These are phyloP conservation scores for Drosophila paramelanica DNA, from an alignment of 2,888 invertebrate species.

Conservation along the genomic window DNA sequence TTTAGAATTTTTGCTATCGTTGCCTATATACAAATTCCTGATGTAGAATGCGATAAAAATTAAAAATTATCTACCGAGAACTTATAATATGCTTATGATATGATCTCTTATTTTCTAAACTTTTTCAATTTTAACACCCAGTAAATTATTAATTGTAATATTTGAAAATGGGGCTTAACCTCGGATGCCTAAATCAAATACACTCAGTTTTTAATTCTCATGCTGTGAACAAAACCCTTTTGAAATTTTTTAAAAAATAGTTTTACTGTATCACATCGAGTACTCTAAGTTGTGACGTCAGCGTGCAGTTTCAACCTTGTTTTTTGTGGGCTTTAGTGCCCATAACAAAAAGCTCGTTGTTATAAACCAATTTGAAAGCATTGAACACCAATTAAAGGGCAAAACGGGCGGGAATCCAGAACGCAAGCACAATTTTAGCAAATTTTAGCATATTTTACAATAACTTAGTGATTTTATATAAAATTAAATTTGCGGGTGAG, in stretches of 20 bases:
- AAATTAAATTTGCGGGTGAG: constrained; percentile 10
- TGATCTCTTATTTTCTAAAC: no score
- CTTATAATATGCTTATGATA: no score
- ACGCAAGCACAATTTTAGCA: not conserved
- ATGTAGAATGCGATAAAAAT: no score
- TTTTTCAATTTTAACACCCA: no score
- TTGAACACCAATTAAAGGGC: not conserved
- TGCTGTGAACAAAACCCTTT: no score
- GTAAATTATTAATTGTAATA: no score
- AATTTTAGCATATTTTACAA: not conserved
- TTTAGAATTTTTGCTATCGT: not conserved
- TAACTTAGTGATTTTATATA: not conserved
- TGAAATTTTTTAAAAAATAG: not conserved
- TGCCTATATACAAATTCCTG: no score
- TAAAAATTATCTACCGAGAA: not conserved
- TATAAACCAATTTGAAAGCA: constrained; percentile 24
- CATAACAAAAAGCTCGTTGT: constrained; percentile 46
- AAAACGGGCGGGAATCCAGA: not conserved
- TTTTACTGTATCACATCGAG: not conserved
- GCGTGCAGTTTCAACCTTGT: constrained; percentile 25
- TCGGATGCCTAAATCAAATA: no score
- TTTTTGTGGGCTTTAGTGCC: not conserved
- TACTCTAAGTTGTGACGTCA: constrained; percentile 46
- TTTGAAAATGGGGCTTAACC: no score
- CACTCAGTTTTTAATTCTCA: no score